These are phyloP conservation scores for Melanotaenia boesemani DNA, from an alignment of 2,797 vertebrate genomes.

Conservation along the genomic window DNA sequence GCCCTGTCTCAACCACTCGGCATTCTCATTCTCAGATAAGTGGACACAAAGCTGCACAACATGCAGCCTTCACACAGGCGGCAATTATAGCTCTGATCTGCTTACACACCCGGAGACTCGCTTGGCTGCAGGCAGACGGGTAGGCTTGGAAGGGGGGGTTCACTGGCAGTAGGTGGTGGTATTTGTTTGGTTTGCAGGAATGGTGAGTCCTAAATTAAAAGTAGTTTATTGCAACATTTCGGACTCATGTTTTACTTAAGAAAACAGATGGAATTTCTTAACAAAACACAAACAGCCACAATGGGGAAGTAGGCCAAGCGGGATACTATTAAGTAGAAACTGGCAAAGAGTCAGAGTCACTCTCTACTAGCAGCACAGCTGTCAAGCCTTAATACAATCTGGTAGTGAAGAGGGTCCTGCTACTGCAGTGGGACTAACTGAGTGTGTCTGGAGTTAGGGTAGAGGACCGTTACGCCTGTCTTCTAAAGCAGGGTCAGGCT, in stretches of 20 bases:
- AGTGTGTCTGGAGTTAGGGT: conserved; percentile 18
- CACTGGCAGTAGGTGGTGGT: no score
- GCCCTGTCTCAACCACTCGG: conserved; percentile 46
- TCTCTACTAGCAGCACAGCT: conserved; percentile 56
- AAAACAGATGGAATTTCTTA: conserved; percentile 55
- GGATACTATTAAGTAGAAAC: conserved; percentile 44
- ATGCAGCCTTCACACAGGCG: conserved; percentile 58
- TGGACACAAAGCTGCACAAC: conserved; percentile 34
- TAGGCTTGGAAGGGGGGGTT: conserved; percentile 26
- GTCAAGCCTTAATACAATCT: conserved; percentile 61
- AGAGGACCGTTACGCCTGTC: conserved; percentile 11
- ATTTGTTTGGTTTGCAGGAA: conserved; percentile 55
- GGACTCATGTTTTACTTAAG: conserved; percentile 40
- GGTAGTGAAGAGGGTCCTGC: conserved; percentile 53
- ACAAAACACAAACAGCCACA: conserved; percentile 39
- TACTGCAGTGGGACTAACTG: conserved; percentile 23
- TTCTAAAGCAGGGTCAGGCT: conserved; percentile 23
- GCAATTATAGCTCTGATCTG: conserved; percentile 75
- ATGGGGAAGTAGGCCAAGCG: conserved; percentile 22
- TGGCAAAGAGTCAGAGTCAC: conserved; percentile 60
- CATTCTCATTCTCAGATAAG: conserved; percentile 51
- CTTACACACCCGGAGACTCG: conserved; percentile 72
- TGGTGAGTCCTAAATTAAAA: conserved; percentile 30
- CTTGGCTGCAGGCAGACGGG: conserved; percentile 50
- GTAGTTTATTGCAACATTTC: conserved; percentile 34